Evolutionary conservation across 2,113 vertebrate genomes (phyloP).

Genomic region (Centropus bengalensis): DNA sequence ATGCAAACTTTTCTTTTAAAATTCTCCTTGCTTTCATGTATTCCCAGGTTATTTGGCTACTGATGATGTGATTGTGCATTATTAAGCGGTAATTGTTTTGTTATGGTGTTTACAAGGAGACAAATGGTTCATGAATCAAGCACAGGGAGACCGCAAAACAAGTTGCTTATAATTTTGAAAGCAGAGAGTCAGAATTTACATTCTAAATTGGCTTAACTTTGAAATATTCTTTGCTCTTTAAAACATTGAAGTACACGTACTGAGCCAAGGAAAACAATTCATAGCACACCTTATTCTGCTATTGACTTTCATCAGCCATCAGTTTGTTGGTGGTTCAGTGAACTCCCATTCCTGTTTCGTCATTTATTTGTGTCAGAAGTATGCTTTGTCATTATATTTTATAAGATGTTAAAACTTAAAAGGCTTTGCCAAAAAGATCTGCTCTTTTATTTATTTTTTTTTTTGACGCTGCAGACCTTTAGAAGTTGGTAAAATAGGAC

Average conservation of each 20-base stretch:
- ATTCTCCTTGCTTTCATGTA: background rate
- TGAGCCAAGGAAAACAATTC: background rate
- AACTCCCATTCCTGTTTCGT: background rate
- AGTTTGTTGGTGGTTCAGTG: background rate
- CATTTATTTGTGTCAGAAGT: background rate
- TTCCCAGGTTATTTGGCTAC: background rate
- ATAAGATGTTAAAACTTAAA: background rate
- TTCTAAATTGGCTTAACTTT: background rate
- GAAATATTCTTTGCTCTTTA: background rate
- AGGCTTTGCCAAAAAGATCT: background rate
- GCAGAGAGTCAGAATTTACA: background rate
- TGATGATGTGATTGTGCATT: background rate
- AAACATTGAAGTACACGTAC: background rate
- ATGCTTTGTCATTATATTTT: background rate
- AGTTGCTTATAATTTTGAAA: slow-evolving; percentile 22
- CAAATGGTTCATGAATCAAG: slow-evolving; percentile 28
- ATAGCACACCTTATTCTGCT: background rate
- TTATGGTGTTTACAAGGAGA: background rate
- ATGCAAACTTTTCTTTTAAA: background rate
- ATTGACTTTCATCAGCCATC: background rate
- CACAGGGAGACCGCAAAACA: background rate
- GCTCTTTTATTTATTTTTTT: background rate
- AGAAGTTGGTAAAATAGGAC: background rate
- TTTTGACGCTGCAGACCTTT: background rate
- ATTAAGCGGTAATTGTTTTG: slow-evolving; percentile 36